Percentiles rank a stretch among this genome's conserved stretches.
These are phyloP conservation scores for Cyclina sinensis DNA, from an alignment of 1,140 invertebrate species.

Conservation along the genomic window DNA sequence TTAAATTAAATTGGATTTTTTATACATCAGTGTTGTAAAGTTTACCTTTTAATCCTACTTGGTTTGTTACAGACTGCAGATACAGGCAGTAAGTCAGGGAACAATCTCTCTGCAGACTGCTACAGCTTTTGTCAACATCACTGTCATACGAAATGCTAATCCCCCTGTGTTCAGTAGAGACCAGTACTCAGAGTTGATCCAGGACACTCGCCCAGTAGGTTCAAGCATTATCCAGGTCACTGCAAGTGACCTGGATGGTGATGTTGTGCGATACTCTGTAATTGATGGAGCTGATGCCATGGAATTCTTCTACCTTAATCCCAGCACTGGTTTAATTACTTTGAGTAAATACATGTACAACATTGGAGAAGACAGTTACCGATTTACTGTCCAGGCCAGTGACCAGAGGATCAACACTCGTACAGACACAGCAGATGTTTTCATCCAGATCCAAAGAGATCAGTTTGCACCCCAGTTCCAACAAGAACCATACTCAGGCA, in stretches of 20 bases:
- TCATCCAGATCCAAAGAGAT: constrained; percentile 64
- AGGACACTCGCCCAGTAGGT: constrained; percentile 72
- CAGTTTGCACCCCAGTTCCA: constrained; percentile 62
- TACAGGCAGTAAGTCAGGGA: constrained; percentile 64
- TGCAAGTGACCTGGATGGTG: constrained; percentile 72
- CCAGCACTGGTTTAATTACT: constrained; percentile 68
- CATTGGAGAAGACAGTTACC: constrained; percentile 53
- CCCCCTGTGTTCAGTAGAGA: constrained; percentile 69
- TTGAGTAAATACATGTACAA: constrained; percentile 53
- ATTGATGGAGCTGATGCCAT: constrained; percentile 7
- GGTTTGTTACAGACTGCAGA: constrained; percentile 67
- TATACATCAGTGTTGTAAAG: no score
- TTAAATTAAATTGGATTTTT: no score
- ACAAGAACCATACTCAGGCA: constrained; percentile 67
- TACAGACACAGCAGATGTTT: constrained; percentile 91
- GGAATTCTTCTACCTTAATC: constrained; percentile 74
- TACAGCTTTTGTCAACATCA: constrained; percentile 74
- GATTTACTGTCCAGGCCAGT: constrained; percentile 86
- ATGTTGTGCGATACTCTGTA: constrained; percentile 37
- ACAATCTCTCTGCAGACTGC: constrained; percentile 66
- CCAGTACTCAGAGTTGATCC: constrained; percentile 62
- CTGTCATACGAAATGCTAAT: constrained; percentile 75
- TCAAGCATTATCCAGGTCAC: constrained; percentile 65
- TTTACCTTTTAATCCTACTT: no score
- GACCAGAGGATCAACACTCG: constrained; percentile 94